Conservation (phyloP, 2,888 invertebrate species). For the Megastigmus dorsalis region DNA sequence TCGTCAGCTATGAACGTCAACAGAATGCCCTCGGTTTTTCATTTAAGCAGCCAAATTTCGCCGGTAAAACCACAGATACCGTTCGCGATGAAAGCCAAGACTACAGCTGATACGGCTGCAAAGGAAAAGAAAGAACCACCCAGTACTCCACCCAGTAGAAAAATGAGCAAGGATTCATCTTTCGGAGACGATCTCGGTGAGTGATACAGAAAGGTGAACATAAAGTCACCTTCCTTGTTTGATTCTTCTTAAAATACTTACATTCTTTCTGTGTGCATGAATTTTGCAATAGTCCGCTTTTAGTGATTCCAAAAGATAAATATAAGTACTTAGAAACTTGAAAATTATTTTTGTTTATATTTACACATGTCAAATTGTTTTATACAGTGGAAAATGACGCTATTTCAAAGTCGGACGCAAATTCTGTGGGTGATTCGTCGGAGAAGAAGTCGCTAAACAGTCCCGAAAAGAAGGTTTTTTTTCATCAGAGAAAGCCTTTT, state of each 20-base stretch:
- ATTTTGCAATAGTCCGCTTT: no score
- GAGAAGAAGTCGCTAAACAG: slow-evolving; percentile 62
- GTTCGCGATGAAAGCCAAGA: slow-evolving; percentile 2
- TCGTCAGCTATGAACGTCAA: not conserved
- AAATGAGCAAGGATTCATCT: slow-evolving; percentile 53
- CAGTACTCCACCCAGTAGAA: slow-evolving; percentile 18
- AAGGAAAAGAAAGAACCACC: slow-evolving; percentile 24
- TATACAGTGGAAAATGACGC: slow-evolving; percentile 61
- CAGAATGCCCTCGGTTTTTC: slow-evolving; percentile 21
- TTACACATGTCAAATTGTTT: no score
- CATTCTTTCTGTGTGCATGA: no score
- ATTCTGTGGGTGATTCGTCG: slow-evolving; percentile 59
- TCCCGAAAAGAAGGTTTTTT: slow-evolving; percentile 65
- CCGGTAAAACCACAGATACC: slow-evolving; percentile 36
- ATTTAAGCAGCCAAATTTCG: slow-evolving; percentile 9
- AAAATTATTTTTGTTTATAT: no score
- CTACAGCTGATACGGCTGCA: no score
- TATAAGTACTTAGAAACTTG: no score
- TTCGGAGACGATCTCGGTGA: slow-evolving; percentile 34
- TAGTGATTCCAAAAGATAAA: no score
- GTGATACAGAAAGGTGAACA: no score
- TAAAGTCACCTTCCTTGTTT: no score
- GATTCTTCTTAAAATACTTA: no score
- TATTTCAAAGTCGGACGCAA: slow-evolving; percentile 65
- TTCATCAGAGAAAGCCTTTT: slow-evolving; percentile 77